A percentile compares a stretch with the other conserved stretches of the same genome.
phyloP scores from a whole-genome alignment of 1,140 invertebrate genomes.

The Mamestra configurata region DNA sequence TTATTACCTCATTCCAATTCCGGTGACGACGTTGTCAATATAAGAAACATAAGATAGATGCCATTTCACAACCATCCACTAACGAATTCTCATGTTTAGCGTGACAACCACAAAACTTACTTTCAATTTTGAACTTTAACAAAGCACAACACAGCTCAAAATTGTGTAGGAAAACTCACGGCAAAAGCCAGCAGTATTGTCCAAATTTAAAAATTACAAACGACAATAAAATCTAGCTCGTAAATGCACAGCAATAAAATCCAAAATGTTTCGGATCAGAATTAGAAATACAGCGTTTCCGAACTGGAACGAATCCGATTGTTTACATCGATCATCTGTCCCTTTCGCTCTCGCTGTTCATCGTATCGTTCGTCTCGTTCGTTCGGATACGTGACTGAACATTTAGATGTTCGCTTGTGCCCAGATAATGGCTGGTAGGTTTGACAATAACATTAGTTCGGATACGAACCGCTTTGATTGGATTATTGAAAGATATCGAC shows the following conservation, averaged over 20 bases:
- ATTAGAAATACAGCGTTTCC: constrained; percentile 55
- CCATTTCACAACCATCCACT: constrained; percentile 69
- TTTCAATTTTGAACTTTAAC: constrained; percentile 55
- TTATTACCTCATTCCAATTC: constrained; percentile 80
- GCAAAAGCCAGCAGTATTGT: constrained; percentile 39
- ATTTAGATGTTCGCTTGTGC: constrained; percentile 79
- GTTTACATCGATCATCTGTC: constrained; percentile 70
- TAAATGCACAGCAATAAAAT: constrained; percentile 47
- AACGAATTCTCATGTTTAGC: constrained; percentile 66
- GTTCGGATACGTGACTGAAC: constrained; percentile 79
- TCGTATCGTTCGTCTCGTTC: constrained; percentile 60
- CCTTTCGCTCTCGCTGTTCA: constrained; percentile 52
- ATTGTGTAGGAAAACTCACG: neutral
- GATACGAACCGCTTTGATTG: constrained; percentile 82
- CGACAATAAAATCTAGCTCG: constrained; percentile 29
- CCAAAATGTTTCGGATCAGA: constrained; percentile 47
- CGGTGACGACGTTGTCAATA: constrained; percentile 72
- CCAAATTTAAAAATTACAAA: constrained; percentile 54
- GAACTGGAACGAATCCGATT: constrained; percentile 58
- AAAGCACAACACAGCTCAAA: neutral
- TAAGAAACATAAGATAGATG: constrained; percentile 79
- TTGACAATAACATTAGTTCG: constrained; percentile 86
- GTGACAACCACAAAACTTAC: constrained; percentile 37
- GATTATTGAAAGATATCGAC: constrained; percentile 86
- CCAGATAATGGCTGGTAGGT: constrained; percentile 80